These are phyloP conservation scores for Epizoanthus rinbou DNA, from an alignment of 92 coral and sea anemone genomes.

Conservation along the genomic window DNA sequence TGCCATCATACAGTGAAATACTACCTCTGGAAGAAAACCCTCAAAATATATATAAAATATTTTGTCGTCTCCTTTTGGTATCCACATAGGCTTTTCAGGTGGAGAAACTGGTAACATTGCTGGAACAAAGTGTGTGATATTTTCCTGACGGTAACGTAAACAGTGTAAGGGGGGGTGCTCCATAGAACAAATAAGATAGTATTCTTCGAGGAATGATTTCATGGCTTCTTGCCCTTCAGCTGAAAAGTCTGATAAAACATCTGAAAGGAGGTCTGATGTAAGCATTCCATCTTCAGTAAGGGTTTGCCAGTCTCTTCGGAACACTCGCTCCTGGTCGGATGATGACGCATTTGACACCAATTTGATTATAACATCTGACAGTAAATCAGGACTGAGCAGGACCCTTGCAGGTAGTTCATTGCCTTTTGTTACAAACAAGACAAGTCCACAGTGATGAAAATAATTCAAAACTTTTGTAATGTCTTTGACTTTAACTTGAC, in stretches of 20 bases:
- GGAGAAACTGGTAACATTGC: background rate
- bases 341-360: background rate
- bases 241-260: background rate
- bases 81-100: background rate
- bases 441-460: background rate
- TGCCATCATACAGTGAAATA: conserved; percentile 4
- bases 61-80: background rate
- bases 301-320: conserved; percentile 11
- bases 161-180: background rate
- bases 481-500: background rate
- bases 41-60: conserved; percentile 1
- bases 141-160: background rate
- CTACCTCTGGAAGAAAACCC: background rate
- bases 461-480: background rate
- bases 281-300: background rate
- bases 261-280: background rate
- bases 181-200: conserved; percentile 49
- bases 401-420: background rate
- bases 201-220: conserved; percentile 55
- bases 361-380: background rate
- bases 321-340: background rate
- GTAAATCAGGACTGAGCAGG: conserved; percentile 1
- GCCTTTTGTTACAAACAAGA: background rate
- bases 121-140: conserved; percentile 3
- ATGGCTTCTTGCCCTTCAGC: conserved; percentile 14